phyloP scores from a whole-genome alignment of 2,113 vertebrate species.

The Passer domesticus region DNA sequence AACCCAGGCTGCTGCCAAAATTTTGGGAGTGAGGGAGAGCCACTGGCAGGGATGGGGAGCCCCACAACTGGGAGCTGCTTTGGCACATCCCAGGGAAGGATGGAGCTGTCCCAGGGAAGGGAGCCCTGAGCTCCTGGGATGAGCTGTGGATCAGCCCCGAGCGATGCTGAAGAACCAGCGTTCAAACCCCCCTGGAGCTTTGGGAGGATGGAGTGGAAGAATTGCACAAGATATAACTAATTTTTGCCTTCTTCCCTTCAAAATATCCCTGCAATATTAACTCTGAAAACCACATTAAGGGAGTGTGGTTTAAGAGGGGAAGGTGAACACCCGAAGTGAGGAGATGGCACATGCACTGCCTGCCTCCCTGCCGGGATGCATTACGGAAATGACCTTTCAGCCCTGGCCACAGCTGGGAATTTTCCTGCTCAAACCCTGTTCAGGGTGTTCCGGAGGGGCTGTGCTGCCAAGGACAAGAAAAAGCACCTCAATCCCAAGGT shows the following conservation, averaged over 20 bases:
- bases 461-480: background rate
- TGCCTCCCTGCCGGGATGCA: background rate
- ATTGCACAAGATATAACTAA: background rate
- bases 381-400: background rate
- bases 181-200: background rate
- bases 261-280: background rate
- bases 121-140: background rate
- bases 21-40: background rate
- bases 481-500: background rate
- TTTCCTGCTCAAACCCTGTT: background rate
- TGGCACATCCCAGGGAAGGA: background rate
- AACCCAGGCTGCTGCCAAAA: background rate
- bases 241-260: background rate
- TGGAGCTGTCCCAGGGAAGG: background rate
- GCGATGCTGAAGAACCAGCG: background rate
- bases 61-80: background rate
- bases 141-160: background rate
- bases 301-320: conserved; percentile 8
- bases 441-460: background rate
- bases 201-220: background rate
- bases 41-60: background rate
- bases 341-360: background rate
- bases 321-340: background rate
- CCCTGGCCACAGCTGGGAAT: background rate
- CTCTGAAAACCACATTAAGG: background rate